Conservation (phyloP, 2,888 invertebrate species). For the Epiblema foenella region DNA sequence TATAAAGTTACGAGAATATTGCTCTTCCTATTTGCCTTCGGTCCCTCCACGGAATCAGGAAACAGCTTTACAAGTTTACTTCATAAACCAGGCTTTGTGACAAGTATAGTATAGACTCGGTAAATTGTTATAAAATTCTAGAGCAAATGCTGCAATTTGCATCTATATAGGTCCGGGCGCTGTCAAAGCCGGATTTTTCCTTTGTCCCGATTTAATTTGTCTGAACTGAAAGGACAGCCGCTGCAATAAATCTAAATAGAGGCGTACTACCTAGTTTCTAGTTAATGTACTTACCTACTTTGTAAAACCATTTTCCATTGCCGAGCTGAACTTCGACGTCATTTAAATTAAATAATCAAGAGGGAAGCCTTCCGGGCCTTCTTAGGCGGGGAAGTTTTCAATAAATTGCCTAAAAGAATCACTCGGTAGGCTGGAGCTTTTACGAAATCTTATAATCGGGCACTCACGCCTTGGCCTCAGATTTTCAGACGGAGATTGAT, state of each 20-base stretch:
- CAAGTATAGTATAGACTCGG: conserved; percentile 3
- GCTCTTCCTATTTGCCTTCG: conserved; percentile 7
- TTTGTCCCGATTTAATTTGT: conserved; percentile 30
- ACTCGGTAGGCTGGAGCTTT: conserved; percentile 12
- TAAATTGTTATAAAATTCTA: conserved; percentile 36
- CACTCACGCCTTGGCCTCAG: conserved; percentile 21
- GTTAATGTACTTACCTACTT: neutral
- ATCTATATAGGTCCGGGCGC: conserved; percentile 19
- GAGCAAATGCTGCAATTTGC: conserved; percentile 35
- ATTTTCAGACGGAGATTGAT: conserved; percentile 50
- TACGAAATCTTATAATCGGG: conserved; percentile 24
- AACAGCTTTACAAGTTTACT: conserved; percentile 13
- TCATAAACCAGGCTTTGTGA: conserved; percentile 2
- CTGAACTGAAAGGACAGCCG: neutral
- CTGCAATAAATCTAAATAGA: conserved; percentile 15
- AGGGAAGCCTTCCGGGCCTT: conserved; percentile 19
- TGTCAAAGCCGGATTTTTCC: conserved; percentile 33
- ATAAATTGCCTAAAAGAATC: conserved; percentile 37
- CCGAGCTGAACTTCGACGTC: conserved; percentile 12
- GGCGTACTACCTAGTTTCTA: neutral
- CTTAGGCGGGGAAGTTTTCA: conserved; percentile 19
- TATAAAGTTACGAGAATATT: conserved; percentile 4
- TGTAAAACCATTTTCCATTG: conserved; percentile 3
- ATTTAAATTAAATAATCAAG: conserved; percentile 25
- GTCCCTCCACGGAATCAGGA: conserved; percentile 12